Base-by-base conservation (phyloP, 2,888 invertebrate species). In the Cosmopolites sordidus region DNA sequence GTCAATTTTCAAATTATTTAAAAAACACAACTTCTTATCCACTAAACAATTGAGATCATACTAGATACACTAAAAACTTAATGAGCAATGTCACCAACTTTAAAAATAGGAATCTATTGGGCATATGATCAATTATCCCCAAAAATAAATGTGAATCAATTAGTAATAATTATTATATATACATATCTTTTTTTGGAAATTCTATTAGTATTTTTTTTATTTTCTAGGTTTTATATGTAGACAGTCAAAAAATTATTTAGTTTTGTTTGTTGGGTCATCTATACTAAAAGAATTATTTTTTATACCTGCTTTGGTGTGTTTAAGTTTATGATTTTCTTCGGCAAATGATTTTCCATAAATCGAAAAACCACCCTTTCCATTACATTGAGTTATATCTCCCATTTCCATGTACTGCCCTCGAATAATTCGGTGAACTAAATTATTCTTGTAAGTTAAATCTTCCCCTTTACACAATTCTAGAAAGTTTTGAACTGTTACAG, bases 331-430 rank as follows among this genome's bases (percentile, higher is more conserved):
- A 63, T 74, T 75, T 66, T 79, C 78, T 59, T 76, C 3, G 64
- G 61, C 45, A 58, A 79, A 76, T 4, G 62, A 66, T 12, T 72
- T 66, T 0, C 77, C 78, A 59, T 77, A 79, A 56, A 79, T 76
- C 0, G 78, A 78, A 27, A 60, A 67, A 18, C 78, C 78, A 1
- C 79, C 78, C 41, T 69, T 72, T 12, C 79, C 79, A 60, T 75
- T 76, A 33, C 74, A 73, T 54, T 73, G 73, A 1, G 75, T 77
- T 33, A 79, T 74, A 60, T 80, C 79, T 2, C 80, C 80, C n/a
- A 75, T 75, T 68, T 78, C 78, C 56, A 78, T 73, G 70, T 73
- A 78, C 53, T 75, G 72, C 17, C 73, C 73, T 11, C 74, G 69
- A 22, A 76, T 67, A 43, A 79, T 76, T 39, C 76, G 73, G 62